Conservation (phyloP, 2,797 vertebrate genomes). For the Malurus leucopterus region DNA sequence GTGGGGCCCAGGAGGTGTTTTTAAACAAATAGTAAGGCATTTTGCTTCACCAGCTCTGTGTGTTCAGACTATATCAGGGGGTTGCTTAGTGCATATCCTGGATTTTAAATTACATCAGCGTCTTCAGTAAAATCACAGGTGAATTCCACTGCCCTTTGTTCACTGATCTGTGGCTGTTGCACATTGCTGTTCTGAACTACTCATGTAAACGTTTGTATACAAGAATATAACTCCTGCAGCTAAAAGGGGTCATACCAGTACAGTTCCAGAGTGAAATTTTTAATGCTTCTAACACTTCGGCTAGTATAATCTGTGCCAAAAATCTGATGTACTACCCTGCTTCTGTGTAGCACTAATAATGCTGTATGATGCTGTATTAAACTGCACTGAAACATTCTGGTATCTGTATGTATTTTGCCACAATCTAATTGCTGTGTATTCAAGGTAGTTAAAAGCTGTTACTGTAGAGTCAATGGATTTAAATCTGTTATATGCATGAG, state of each 20-base stretch:
- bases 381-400: not conserved
- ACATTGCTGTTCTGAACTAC: not conserved
- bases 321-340: not conserved
- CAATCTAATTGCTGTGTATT: not conserved
- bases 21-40: not conserved
- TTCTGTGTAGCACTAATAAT: not conserved
- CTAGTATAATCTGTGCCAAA: not conserved
- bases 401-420: not conserved
- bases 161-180: not conserved
- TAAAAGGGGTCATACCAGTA: not conserved
- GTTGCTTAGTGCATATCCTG: not conserved
- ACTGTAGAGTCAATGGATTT: not conserved
- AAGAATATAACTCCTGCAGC: not conserved
- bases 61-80: rapidly evolving
- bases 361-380: not conserved
- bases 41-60: not conserved
- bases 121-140: not conserved
- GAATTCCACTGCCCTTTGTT: not conserved
- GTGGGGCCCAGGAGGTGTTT: not conserved
- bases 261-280: not conserved
- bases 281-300: not conserved
- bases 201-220: not conserved
- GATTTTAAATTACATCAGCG: not conserved
- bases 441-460: not conserved
- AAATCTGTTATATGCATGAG: not conserved